Base-by-base conservation (phyloP, 2,888 invertebrate genomes). In the Sinodicranocentrus sp. region DNA sequence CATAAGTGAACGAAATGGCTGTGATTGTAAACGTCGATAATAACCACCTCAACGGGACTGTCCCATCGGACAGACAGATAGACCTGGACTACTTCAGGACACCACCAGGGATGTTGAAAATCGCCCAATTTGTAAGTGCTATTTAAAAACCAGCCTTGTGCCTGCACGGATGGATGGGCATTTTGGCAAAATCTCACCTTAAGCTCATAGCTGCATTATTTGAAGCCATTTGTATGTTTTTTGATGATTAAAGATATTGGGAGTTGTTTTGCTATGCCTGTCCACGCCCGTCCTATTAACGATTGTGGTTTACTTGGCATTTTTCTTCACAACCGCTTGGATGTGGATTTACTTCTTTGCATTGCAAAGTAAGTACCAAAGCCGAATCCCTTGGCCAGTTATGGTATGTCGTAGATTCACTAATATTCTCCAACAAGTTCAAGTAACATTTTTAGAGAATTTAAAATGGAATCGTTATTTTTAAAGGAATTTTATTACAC, bases 401-500 rank as follows among this genome's bases (percentile, higher is more conserved):
- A 25, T 83, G 52, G 83, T 83, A 63, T 28, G 72, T 67, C 57
- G 5, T 5, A 65, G n/a, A n/a, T 25, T 59, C 52, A 39, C 33
- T n/a, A 15, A 1, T 19, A 59, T n/a, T 28, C 19, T 26, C 39
- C n/a, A 54, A 28, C 23, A 44, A 33, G 15, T 3, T 17, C 48
- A 23, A 15, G 43, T n/a, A 8, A n/a, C 10, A 48, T 10, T 61
- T 57, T 23, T n/a, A n/a, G n/a, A n/a, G n/a, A n/a, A n/a, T n/a
- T n/a, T n/a, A n/a, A n/a, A n/a, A n/a, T n/a, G n/a, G n/a, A n/a
- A n/a, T 57, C 25, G 6, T 61, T 63, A n/a, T 6, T 67, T 2
- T 67, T 82, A 2, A 23, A 84, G 83, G 84, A 84, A 65, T 84
- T 84, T 54, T 84, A 84, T 33, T 84, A 68, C 71, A 84, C 84